phyloP scores from a whole-genome alignment of 2,797 vertebrate species.

The Melanotaenia pygmaea region DNA sequence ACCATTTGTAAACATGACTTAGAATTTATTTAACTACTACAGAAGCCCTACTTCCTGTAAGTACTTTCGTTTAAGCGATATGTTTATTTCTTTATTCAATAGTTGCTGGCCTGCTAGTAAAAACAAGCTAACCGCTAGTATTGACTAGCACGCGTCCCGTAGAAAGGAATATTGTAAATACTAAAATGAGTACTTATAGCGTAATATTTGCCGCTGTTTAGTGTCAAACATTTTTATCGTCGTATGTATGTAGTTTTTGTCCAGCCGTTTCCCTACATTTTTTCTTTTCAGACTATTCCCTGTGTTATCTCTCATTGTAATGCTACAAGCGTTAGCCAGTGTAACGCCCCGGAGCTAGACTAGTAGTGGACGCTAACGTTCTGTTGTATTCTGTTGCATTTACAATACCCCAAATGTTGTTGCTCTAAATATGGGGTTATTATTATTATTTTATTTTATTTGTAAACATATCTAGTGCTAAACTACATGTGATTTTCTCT shows the following conservation, averaged over 20 bases:
- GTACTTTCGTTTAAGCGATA: constrained; percentile 52
- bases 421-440: background rate
- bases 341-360: constrained; percentile 46
- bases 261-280: accelerated
- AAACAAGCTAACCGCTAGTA: constrained; percentile 65
- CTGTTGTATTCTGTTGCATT: background rate
- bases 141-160: constrained; percentile 54
- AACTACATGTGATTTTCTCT: background rate
- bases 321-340: constrained; percentile 18
- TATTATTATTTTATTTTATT: background rate
- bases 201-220: background rate
- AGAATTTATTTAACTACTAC: constrained; percentile 58
- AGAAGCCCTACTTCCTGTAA: constrained; percentile 70
- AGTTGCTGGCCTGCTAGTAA: constrained; percentile 62
- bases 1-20: constrained; percentile 64
- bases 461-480: background rate
- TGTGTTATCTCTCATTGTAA: background rate
- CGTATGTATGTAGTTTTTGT: background rate
- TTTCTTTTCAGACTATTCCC: background rate
- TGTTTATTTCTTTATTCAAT: constrained; percentile 54
- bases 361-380: constrained; percentile 9
- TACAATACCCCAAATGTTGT: background rate
- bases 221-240: accelerated
- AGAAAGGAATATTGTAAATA: constrained; percentile 30
- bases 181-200: background rate